These are phyloP conservation scores for Junonia oenone DNA, from an alignment of 2,888 invertebrate genomes.

Conservation along the genomic window DNA sequence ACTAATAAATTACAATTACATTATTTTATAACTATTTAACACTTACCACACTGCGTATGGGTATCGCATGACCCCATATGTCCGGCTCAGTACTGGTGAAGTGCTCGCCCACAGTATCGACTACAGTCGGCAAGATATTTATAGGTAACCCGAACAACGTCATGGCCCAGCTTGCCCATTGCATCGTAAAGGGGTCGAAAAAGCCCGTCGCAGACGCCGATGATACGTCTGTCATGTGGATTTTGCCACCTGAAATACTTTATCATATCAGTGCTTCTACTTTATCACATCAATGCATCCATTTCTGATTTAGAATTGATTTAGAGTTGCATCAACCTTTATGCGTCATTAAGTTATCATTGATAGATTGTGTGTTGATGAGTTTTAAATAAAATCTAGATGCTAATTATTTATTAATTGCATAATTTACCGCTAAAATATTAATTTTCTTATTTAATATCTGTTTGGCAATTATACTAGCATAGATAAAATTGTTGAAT, in stretches of 20 bases:
- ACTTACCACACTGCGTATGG: slow-evolving; percentile 88
- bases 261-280: background rate
- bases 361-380: too few relatives aligned
- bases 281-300: too few relatives aligned
- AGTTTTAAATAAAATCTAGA: too few relatives aligned
- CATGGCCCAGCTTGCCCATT: slow-evolving; percentile 89
- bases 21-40: background rate
- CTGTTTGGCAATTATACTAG: too few relatives aligned
- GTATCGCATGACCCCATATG: slow-evolving; percentile 88
- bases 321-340: too few relatives aligned
- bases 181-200: slow-evolving; percentile 93
- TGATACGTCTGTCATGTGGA: slow-evolving; percentile 92
- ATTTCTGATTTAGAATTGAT: too few relatives aligned
- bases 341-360: too few relatives aligned
- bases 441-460: too few relatives aligned
- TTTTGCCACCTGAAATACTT: slow-evolving; percentile 53
- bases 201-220: slow-evolving; percentile 95
- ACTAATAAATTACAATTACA: background rate
- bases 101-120: slow-evolving; percentile 85
- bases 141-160: slow-evolving; percentile 86
- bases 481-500: too few relatives aligned
- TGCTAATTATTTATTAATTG: too few relatives aligned
- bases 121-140: slow-evolving; percentile 88
- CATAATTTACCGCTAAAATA: too few relatives aligned
- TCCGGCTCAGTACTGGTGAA: slow-evolving; percentile 84